A percentile compares a stretch with the other conserved stretches of the same genome.
Evolutionary conservation across 2,113 vertebrate genomes (phyloP).

Genomic region (Anhinga anhinga): DNA sequence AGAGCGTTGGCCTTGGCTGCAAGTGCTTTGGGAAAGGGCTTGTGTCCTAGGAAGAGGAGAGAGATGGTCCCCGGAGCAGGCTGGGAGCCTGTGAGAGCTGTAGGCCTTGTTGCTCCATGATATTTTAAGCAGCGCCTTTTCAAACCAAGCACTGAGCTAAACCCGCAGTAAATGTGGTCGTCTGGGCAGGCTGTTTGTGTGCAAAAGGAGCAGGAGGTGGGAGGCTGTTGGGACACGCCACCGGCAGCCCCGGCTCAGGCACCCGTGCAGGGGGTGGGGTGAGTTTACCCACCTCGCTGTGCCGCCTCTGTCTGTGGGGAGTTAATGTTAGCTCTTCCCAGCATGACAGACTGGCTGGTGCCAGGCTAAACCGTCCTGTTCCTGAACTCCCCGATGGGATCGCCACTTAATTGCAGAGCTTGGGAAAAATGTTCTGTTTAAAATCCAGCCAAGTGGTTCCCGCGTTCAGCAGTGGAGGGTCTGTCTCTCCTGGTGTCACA

Average conservation of each 20-base stretch:
- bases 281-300: neutral
- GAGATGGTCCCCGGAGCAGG: neutral
- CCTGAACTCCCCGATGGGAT: neutral
- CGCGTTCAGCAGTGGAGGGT: fast-evolving
- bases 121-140: neutral
- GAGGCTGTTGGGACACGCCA: neutral
- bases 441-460: neutral
- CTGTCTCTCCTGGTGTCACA: fast-evolving
- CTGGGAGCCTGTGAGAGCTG: neutral
- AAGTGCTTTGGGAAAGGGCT: neutral
- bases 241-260: neutral
- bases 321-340: neutral
- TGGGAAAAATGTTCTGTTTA: neutral
- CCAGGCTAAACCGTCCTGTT: neutral
- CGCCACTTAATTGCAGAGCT: neutral
- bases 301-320: neutral
- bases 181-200: neutral
- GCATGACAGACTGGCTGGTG: neutral
- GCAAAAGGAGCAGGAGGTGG: neutral
- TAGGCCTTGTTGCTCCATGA: fast-evolving
- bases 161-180: neutral
- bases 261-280: neutral
- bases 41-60: neutral
- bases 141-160: neutral
- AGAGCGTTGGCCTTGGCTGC: neutral